Evolutionary conservation across 1,140 invertebrate genomes (phyloP), one percentile per base, ranked within the genome.

Genomic region (Dolichoris vasculosae): DNA sequence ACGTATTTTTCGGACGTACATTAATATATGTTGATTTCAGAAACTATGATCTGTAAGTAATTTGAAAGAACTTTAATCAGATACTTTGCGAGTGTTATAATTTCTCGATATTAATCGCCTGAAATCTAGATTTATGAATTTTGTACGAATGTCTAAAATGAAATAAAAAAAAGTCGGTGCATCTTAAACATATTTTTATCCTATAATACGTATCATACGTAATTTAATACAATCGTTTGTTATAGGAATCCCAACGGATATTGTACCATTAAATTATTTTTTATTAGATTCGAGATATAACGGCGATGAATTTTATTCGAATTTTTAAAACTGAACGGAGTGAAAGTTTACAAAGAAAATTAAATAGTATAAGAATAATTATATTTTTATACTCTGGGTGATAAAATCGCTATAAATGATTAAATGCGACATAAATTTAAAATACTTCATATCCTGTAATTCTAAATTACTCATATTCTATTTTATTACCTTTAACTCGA

Each of bases 61-160:
- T 73, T 73, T 26, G 20, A 73, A 43, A 38, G 40, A 43, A 73
- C 69, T 73, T 73, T 73, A 73, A 73, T 73, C 69, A 30, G 69
- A 73, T 73, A 73, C 15, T 73, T 73, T 43, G 69, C 38, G 43
- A 73, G 69, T 73, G 69, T 73, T 73, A 73, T 43, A 73, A 43
- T 73, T 73, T 73, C 69, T 38, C n/a, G 40, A 8, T 43, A 73
- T 43, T 40, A 23, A 73, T 73, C 69, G 38, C n/a, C 69, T 40
- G 38, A 20, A 73, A 73, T 43, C 38, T 73, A 73, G 4, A 73
- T 26, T n/a, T 73, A 23, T 11, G 20, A 26, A 38, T 43, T 43
- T 73, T n/a, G 38, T 73, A n/a, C 11, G 35, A 23, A 73, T 43
- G 2, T 43, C 0, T 73, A 7, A 73, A 43, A 9, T 73, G 30